Percentiles rank a stretch among this genome's conserved stretches.
Conservation (phyloP, 1,140 invertebrate species). For the Harpegnathos saltator region DNA sequence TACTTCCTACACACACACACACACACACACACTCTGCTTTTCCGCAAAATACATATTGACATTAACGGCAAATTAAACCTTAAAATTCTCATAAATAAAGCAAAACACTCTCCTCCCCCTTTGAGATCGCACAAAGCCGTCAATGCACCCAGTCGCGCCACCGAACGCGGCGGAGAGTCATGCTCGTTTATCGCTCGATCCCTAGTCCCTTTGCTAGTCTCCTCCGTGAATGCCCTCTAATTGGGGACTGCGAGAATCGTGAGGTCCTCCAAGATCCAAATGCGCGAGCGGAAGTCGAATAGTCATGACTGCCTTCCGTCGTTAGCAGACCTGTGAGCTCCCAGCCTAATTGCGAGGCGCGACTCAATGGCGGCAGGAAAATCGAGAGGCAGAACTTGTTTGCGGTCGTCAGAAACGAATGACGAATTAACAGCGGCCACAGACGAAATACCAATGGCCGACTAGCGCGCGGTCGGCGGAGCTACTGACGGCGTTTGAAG, state of each 20-base stretch:
- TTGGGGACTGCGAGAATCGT: slow-evolving; percentile 41
- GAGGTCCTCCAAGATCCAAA: slow-evolving; percentile 45
- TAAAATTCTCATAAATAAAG: background rate
- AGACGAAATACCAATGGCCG: slow-evolving; percentile 58
- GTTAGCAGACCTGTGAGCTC: slow-evolving; percentile 18
- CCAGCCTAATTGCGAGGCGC: slow-evolving; percentile 38
- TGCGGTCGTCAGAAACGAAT: slow-evolving; percentile 68
- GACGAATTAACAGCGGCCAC: slow-evolving; percentile 67
- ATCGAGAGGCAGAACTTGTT: slow-evolving; percentile 57
- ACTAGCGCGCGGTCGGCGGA: slow-evolving; percentile 48
- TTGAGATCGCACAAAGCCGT: slow-evolving; percentile 8
- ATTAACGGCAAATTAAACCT: background rate
- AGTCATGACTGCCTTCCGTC: slow-evolving; percentile 35
- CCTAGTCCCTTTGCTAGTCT: slow-evolving; percentile 13
- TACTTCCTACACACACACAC: no score
- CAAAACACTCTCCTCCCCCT: background rate
- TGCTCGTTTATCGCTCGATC: background rate
- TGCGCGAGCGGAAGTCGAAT: slow-evolving; percentile 51
- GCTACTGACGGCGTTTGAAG: slow-evolving; percentile 40
- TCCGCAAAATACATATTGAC: background rate
- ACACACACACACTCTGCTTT: no score
- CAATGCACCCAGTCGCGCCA: background rate
- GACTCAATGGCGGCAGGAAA: slow-evolving; percentile 42
- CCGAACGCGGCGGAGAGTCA: slow-evolving; percentile 16
- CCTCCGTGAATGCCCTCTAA: slow-evolving; percentile 45